Evolutionary conservation across 2,113 vertebrate genomes (phyloP).

Genomic region (Catharus fuscescens): DNA sequence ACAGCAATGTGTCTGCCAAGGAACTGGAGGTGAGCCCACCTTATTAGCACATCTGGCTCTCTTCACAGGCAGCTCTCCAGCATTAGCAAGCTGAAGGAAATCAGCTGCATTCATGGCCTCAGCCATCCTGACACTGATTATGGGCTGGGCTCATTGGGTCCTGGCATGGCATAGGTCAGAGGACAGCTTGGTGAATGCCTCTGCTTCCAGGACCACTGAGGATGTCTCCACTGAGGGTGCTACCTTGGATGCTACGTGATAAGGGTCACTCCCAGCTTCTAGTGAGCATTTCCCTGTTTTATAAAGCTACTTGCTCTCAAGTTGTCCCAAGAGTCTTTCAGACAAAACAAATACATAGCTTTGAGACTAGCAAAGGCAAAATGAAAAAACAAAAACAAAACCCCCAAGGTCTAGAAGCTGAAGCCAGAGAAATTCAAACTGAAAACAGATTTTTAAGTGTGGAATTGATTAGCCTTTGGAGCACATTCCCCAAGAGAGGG

Average conservation of each 20-base stretch:
- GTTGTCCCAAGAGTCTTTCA: not conserved
- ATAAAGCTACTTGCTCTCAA: not conserved
- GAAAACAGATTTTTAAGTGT: constrained; percentile 47
- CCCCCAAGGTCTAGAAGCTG: not conserved
- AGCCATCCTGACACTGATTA: not conserved
- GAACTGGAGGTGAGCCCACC: not conserved
- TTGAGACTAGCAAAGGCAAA: constrained; percentile 5
- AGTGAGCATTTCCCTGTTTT: not conserved
- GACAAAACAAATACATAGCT: not conserved
- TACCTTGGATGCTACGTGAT: not conserved
- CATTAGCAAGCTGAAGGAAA: not conserved
- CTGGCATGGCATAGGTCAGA: not conserved
- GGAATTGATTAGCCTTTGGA: constrained; percentile 60
- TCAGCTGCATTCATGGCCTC: not conserved
- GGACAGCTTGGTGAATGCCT: not conserved
- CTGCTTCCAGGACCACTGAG: not conserved
- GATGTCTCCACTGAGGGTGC: not conserved
- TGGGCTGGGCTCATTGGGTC: not conserved
- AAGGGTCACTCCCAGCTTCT: not conserved
- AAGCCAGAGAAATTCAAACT: constrained; percentile 43
- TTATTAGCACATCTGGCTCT: constrained; percentile 17
- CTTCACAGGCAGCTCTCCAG: not conserved
- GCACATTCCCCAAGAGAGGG: not conserved
- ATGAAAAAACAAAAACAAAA: not conserved
- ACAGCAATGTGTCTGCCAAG: accelerated